These are phyloP conservation scores for Lanius ludovicianus DNA, from an alignment of 2,113 vertebrate species.

Conservation along the genomic window DNA sequence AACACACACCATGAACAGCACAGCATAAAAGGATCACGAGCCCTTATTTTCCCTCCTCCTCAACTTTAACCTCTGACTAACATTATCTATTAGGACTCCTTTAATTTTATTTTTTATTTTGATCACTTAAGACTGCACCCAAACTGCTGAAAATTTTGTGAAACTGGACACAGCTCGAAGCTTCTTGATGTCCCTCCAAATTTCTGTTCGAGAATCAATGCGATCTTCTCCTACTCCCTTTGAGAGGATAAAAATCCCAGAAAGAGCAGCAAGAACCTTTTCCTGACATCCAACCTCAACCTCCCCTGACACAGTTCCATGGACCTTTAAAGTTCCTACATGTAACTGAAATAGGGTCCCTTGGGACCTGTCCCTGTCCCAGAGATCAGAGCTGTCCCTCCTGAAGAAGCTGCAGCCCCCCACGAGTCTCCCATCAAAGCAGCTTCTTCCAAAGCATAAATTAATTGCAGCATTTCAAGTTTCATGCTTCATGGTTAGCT, in stretches of 20 bases:
- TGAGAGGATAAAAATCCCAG: neutral
- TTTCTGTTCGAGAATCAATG: neutral
- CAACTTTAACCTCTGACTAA: neutral
- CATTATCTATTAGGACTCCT: accelerated
- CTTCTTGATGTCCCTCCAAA: neutral
- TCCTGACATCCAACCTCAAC: neutral
- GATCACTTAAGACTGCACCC: neutral
- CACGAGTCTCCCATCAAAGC: accelerated
- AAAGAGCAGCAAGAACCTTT: neutral
- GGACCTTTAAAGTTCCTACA: neutral
- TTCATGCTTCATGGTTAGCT: accelerated
- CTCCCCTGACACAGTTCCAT: neutral
- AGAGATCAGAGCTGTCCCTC: neutral
- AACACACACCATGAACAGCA: accelerated
- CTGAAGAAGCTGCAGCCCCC: neutral
- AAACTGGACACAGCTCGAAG: neutral
- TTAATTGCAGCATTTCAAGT: neutral
- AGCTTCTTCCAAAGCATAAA: neutral
- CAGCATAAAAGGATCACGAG: accelerated
- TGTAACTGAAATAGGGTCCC: neutral
- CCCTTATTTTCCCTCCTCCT: accelerated
- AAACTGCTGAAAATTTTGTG: neutral
- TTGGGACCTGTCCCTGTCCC: neutral
- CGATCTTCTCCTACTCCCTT: neutral
- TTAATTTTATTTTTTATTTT: neutral